Evolutionary conservation across 2,797 vertebrate species (phyloP), one percentile per base, ranked within the genome.

Genomic region (Choloepus didactylus): DNA sequence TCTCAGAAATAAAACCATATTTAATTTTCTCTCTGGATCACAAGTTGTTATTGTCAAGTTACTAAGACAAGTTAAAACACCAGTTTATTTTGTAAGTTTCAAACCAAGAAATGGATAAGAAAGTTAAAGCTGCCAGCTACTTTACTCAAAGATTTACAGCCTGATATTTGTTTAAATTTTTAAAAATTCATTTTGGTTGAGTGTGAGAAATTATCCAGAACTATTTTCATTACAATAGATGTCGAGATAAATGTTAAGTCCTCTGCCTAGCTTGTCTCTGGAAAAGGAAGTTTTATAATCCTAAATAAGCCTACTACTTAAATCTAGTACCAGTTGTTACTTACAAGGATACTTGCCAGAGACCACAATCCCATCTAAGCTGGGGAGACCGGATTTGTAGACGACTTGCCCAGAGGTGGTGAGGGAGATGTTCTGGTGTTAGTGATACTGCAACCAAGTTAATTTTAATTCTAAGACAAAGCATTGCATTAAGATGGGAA

Each of bases 251-350:
- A 88, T 87, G 27, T 2, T 90, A 44, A 92, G 11, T 89, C 93
- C 11, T 80, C 21, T 59, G 23, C 46, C 95, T 76, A 92, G 59
- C 76, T 91, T 95, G 38, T 93, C 56, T 94, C 92, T 92, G 25
- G 69, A 49, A 46, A 84, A 91, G 62, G n/a, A 83, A 77, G 35
- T 8, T 54, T 70, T 27, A 25, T 51, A 9, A 79, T 62, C 12
- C 67, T 88, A 79, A 86, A 29, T 77, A 91, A 76, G 51, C 10
- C 21, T 73, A 82, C 70, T 93, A 95, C 94, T 79, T 85, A 94
- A 93, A 96, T 59, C 62, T 75, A 92, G 44, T 85, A 79, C 80
- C 73, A 94, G 87, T 73, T 93, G 84, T 94, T 87, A 87, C 64
- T 91, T 92, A 76, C 18, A 92, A 81, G 79, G 29, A 90, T 46